Evolutionary conservation across 2,888 invertebrate species (phyloP).

Genomic region (Eupithecia subfuscata): DNA sequence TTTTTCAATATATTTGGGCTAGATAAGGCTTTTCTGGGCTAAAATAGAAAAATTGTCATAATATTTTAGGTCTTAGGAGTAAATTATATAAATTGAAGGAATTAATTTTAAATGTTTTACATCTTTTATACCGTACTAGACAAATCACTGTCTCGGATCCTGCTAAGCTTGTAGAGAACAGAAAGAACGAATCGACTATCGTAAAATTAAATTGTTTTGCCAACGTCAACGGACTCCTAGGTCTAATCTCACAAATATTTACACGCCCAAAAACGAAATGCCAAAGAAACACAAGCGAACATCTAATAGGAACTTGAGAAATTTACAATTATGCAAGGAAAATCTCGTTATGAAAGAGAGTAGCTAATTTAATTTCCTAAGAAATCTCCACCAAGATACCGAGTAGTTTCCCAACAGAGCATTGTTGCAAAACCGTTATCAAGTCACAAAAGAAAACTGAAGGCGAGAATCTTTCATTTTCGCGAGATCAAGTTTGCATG

Average conservation of each 20-base stretch:
- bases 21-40: background rate
- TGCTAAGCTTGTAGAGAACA: background rate
- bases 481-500: background rate
- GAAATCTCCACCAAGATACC: background rate
- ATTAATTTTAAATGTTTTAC: background rate
- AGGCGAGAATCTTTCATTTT: background rate
- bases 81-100: background rate
- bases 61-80: background rate
- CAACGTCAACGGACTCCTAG: too few relatives aligned
- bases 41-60: background rate
- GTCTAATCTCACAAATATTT: too few relatives aligned
- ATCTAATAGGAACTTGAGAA: background rate
- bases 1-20: background rate
- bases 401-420: background rate
- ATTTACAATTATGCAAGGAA: background rate
- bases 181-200: background rate
- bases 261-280: background rate
- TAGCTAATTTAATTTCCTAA: background rate
- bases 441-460: background rate
- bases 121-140: background rate
- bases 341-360: background rate
- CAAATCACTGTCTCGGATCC: background rate
- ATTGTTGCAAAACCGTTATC: background rate
- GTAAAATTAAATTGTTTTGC: background rate
- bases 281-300: background rate